Evolutionary conservation across 2,888 invertebrate species (phyloP), one percentile per base, ranked within the genome.

Genomic region (Catocala sponsa): DNA sequence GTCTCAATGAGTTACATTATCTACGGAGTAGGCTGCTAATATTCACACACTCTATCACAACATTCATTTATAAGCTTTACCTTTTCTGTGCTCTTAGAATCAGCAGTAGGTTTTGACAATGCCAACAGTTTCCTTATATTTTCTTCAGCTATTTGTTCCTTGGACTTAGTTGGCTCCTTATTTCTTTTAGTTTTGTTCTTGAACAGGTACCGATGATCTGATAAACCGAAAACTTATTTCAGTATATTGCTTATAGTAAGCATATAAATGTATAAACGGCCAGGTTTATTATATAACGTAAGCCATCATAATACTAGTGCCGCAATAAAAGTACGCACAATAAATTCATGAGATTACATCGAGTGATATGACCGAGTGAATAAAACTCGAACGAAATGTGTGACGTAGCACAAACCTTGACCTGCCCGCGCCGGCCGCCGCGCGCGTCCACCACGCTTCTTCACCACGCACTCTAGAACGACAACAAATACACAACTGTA

Each of bases 51-150:
- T 25, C 25, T 2, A 25, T 25, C 25, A 25, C 25, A 25, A 25
- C 4, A 25, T 25, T 25, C 1, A 25, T 25, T 25, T 2, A 25
- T 2, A 25, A 46, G 43, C 65, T 74, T 74, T 78, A 95, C 95
- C 88, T 95, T 95, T n/a, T 90, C 82, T n/a, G 92, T 83, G 15
- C 88, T 82, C 0, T 82, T 76, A 6, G 76, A 71, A 59, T 94
- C 85, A 0, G 94, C 82, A 2, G 83, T 80, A 0, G 90, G 88
- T 51, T 80, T 82, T n/a, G 95, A 95, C 0, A 96, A 81, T 1
- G 88, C 84, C 43, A 95, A 79, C 47, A 96, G 84, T 68, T 91
- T 94, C 65, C 89, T 85, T 1, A 96, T 83, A 67, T 95, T 95
- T 59, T 95, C 92, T 48, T 95, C 90, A 0, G 89, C 66, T 2